phyloP scores from a whole-genome alignment of 2,888 invertebrate species.

The Andrena trimmerana region DNA sequence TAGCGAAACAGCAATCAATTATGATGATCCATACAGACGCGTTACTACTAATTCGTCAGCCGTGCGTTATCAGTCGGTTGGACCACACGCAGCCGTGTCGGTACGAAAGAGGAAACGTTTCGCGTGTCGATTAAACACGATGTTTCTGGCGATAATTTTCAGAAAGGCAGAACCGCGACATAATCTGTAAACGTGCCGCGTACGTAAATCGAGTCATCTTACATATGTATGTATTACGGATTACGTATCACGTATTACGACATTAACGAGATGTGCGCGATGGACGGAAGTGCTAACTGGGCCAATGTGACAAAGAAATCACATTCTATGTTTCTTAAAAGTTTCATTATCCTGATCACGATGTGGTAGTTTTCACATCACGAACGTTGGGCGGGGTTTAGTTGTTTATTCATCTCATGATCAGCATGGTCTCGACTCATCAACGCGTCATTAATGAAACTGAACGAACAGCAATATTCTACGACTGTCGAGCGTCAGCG shows the following conservation, averaged over 20 bases:
- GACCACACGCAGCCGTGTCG: conserved; percentile 44
- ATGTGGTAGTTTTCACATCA: neutral
- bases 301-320: too few species aligned
- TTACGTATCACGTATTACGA: too few species aligned
- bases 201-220: too few species aligned
- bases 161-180: conserved; percentile 18
- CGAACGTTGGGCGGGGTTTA: too few species aligned
- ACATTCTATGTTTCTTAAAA: neutral
- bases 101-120: conserved; percentile 73
- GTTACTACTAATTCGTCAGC: neutral
- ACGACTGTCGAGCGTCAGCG: conserved; percentile 51
- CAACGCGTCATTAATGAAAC: conserved; percentile 51
- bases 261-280: too few species aligned
- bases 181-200: neutral
- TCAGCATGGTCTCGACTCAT: neutral
- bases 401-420: neutral
- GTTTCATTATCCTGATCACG: neutral
- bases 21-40: neutral
- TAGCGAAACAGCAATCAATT: neutral
- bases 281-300: too few species aligned
- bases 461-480: conserved; percentile 62
- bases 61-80: conserved; percentile 27
- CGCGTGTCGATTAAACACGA: conserved; percentile 77
- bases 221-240: too few species aligned
- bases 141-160: conserved; percentile 71